Evolutionary conservation across 2,888 invertebrate species (phyloP).

Genomic region (Euclidia mi): DNA sequence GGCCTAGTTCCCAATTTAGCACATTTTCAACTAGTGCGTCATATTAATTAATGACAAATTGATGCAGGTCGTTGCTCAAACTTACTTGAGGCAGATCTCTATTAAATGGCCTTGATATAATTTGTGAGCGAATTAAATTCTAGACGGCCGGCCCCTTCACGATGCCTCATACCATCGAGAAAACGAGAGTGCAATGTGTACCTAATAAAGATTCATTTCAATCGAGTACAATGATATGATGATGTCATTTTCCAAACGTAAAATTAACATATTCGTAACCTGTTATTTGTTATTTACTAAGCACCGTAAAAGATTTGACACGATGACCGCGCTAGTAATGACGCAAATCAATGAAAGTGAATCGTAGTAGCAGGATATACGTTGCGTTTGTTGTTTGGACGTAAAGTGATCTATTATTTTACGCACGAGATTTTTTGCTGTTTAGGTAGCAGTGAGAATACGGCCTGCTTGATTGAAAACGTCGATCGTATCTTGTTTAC

Average conservation of each 20-base stretch:
- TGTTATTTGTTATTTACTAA: constrained; percentile 26
- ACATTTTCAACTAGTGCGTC: constrained; percentile 17
- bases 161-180: constrained; percentile 26
- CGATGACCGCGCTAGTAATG: constrained; percentile 15
- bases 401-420: too few species aligned
- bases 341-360: constrained; percentile 17
- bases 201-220: constrained; percentile 59
- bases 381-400: neutral
- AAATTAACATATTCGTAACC: constrained; percentile 27
- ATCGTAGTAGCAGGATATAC: constrained; percentile 10
- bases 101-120: constrained; percentile 60
- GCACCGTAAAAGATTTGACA: constrained; percentile 16
- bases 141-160: constrained; percentile 53
- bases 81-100: constrained; percentile 29
- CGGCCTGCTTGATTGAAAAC: too few species aligned
- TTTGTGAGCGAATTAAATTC: constrained; percentile 64
- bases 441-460: too few species aligned
- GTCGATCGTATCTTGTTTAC: too few species aligned
- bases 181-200: constrained; percentile 32
- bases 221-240: constrained; percentile 50
- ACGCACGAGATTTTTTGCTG: too few species aligned
- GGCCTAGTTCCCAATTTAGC: constrained; percentile 11
- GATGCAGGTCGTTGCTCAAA: constrained; percentile 15
- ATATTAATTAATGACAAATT: constrained; percentile 26
- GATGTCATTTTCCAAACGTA: constrained; percentile 54